Percentiles rank a stretch among this genome's conserved stretches.
Evolutionary conservation across 1,140 invertebrate species (phyloP).

Genomic region (Papilio aristodemus): DNA sequence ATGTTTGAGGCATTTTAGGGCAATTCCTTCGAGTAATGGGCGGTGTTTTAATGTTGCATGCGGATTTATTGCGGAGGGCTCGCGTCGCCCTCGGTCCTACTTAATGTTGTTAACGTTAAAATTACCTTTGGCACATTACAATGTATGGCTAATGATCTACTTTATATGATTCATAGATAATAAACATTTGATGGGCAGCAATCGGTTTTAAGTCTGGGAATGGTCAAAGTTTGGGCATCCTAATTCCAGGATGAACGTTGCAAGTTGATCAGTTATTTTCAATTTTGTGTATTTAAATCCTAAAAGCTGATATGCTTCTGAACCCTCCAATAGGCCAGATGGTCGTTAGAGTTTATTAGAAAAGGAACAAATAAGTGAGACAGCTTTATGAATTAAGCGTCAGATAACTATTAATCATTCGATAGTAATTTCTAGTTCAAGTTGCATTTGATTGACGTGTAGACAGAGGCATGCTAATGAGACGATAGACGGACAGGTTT

Average conservation of each 20-base stretch:
- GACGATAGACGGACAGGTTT: conserved; percentile 34
- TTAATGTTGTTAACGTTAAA: conserved; percentile 53
- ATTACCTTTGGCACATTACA: conserved; percentile 48
- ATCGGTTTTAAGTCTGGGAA: not conserved
- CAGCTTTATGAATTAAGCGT: conserved; percentile 58
- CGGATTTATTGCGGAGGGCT: conserved; percentile 66
- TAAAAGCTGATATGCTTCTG: not conserved
- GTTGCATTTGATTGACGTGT: conserved; percentile 61
- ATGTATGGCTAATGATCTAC: conserved; percentile 27
- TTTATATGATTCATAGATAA: conserved; percentile 14
- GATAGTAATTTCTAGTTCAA: conserved; percentile 56
- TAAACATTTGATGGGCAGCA: not conserved
- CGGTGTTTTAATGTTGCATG: conserved; percentile 71
- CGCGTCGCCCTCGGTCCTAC: conserved; percentile 47
- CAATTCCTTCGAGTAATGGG: conserved; percentile 73
- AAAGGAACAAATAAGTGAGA: conserved; percentile 35
- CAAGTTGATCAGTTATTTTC: too few relatives aligned
- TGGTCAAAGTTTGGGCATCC: too few relatives aligned
- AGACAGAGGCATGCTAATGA: conserved; percentile 69
- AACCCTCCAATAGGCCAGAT: not conserved
- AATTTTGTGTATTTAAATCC: too few relatives aligned
- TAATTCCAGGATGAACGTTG: too few relatives aligned
- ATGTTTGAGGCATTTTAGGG: conserved; percentile 76
- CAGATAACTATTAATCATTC: conserved; percentile 55
- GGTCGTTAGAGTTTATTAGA: conserved; percentile 18